A percentile compares a stretch with the other conserved stretches of the same genome.
These are phyloP conservation scores for Mystacornis crossleyi DNA, from an alignment of 2,113 vertebrate species.

Conservation along the genomic window DNA sequence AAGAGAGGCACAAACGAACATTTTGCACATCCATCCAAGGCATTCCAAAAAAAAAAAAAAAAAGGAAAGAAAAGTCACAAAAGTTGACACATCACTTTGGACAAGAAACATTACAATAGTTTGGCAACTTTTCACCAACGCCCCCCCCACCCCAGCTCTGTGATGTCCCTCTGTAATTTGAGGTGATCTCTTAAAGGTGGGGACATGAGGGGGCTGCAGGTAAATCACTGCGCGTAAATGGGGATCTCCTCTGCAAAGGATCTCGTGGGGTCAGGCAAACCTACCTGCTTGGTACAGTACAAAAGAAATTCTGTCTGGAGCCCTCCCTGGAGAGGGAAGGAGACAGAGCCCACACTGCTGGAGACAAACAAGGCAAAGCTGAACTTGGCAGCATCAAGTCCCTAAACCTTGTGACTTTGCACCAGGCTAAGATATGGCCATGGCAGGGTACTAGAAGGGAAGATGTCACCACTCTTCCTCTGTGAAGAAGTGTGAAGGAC, in stretches of 20 bases:
- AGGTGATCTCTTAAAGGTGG: conserved; percentile 11
- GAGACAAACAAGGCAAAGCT: conserved; percentile 53
- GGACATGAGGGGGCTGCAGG: not conserved
- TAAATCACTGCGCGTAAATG: not conserved
- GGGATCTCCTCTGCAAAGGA: not conserved
- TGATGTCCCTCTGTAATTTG: not conserved
- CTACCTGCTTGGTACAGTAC: conserved; percentile 45
- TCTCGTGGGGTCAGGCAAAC: not conserved
- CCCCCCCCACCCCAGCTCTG: not conserved
- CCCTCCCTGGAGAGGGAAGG: not conserved
- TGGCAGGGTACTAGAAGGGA: not conserved
- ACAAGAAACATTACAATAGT: conserved; percentile 61
- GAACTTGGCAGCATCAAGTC: conserved; percentile 16
- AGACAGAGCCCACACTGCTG: not conserved
- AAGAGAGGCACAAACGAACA: conserved; percentile 66
- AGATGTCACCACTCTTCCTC: not conserved
- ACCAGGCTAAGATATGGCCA: conserved; percentile 9
- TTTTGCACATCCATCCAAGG: conserved; percentile 63
- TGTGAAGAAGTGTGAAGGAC: not conserved
- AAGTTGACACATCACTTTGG: conserved; percentile 60
- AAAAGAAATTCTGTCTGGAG: conserved; percentile 8
- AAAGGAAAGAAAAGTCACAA: conserved; percentile 29
- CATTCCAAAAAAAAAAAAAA: conserved; percentile 52
- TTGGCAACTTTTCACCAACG: conserved; percentile 60
- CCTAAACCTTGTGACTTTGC: not conserved